Evolutionary conservation across 2,113 vertebrate genomes (phyloP).

Genomic region (Himantopus leucocephalus): DNA sequence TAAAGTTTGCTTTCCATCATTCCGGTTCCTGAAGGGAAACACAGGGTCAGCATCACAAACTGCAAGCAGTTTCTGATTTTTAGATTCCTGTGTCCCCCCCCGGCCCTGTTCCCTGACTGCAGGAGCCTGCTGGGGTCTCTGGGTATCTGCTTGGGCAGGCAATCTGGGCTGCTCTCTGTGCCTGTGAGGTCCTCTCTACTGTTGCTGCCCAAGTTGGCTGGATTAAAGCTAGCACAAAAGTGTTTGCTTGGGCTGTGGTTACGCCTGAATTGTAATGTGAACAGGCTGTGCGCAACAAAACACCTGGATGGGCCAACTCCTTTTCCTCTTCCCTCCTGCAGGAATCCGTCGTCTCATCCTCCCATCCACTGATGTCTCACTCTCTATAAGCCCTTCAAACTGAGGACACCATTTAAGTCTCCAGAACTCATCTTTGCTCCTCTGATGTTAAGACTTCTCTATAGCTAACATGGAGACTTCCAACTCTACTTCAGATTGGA

Average conservation of each 20-base stretch:
- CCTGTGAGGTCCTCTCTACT: neutral
- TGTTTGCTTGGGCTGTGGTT: neutral
- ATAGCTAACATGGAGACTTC: neutral
- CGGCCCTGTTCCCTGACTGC: rapidly evolving
- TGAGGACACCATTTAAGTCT: neutral
- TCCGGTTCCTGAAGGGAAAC: neutral
- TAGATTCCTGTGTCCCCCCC: neutral
- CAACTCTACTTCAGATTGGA: neutral
- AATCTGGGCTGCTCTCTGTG: neutral
- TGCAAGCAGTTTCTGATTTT: neutral
- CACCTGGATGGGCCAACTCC: neutral
- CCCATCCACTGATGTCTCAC: neutral
- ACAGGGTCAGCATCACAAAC: neutral
- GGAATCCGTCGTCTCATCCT: neutral
- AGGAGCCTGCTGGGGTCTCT: neutral
- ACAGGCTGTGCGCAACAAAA: neutral
- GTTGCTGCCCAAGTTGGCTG: neutral
- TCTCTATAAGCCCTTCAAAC: neutral
- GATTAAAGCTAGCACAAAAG: neutral
- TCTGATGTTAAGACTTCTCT: neutral
- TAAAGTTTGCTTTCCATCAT: neutral
- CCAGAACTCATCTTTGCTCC: neutral
- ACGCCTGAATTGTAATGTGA: neutral
- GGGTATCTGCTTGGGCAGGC: neutral
- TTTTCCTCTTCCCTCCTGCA: neutral